Evolutionary conservation across 2,113 vertebrate genomes (phyloP).

Genomic region (Cottus gobio): DNA sequence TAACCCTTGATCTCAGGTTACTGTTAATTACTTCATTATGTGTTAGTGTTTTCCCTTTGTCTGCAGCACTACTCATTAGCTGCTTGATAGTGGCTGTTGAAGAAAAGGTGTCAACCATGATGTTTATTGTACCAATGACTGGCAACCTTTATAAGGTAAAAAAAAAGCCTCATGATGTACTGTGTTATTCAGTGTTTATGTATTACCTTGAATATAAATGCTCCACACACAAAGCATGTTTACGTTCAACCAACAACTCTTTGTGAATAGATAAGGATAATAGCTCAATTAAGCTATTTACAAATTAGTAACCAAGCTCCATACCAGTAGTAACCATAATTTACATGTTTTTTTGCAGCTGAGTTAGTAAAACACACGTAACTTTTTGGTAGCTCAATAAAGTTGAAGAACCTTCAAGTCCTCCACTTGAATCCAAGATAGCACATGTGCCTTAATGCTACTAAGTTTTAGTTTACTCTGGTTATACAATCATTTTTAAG

Average conservation of each 20-base stretch:
- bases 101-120: slow-evolving; percentile 16
- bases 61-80: slow-evolving; percentile 36
- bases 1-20: slow-evolving; percentile 41
- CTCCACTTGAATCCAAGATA: not conserved
- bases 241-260: not conserved
- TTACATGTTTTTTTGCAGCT: not conserved
- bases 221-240: not conserved
- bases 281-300: not conserved
- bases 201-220: not conserved
- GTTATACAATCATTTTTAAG: not conserved
- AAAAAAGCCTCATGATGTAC: not conserved
- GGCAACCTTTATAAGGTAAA: not conserved
- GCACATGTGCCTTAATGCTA: not conserved
- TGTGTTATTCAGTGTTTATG: slow-evolving; percentile 8
- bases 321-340: not conserved
- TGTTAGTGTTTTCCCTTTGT: slow-evolving; percentile 45
- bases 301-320: not conserved
- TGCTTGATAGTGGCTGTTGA: slow-evolving; percentile 18
- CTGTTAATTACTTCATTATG: slow-evolving; percentile 61
- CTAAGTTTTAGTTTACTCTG: not conserved
- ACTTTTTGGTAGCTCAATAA: not conserved
- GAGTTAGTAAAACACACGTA: not conserved
- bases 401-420: not conserved
- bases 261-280: slow-evolving; percentile 10
- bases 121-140: slow-evolving; percentile 29